These are phyloP conservation scores for Polydrusus tereticollis DNA, from an alignment of 2,888 invertebrate genomes.

Conservation along the genomic window DNA sequence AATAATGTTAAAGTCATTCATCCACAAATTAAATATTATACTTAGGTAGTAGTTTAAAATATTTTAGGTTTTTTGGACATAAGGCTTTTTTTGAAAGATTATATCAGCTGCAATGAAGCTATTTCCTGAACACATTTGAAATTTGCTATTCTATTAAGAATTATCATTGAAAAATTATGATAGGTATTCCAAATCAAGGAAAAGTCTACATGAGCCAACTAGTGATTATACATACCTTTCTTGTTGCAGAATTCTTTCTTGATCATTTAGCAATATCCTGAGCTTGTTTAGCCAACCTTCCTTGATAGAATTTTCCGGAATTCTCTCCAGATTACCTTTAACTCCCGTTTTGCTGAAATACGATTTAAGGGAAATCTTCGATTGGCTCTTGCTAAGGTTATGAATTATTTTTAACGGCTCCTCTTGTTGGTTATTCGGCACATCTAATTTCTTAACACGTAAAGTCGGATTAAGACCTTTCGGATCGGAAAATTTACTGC, in stretches of 20 bases:
- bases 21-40: too few relatives aligned
- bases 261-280: constrained; percentile 70
- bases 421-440: constrained; percentile 33
- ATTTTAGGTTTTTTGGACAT: too few relatives aligned
- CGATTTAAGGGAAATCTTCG: constrained; percentile 66
- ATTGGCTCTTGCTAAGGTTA: constrained; percentile 58
- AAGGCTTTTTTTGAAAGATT: too few relatives aligned
- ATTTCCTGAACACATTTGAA: too few relatives aligned
- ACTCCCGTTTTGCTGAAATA: constrained; percentile 65
- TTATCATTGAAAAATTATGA: too few relatives aligned
- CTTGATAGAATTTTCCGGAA: constrained; percentile 67
- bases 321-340: constrained; percentile 36
- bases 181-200: too few relatives aligned
- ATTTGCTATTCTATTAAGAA: too few relatives aligned
- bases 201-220: too few relatives aligned
- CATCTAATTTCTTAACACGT: constrained; percentile 51
- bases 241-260: constrained; percentile 73
- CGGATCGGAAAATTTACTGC: constrained; percentile 37
- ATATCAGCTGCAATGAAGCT: too few relatives aligned
- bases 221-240: constrained; percentile 70
- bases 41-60: too few relatives aligned
- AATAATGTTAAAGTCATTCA: too few relatives aligned
- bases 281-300: constrained; percentile 71
- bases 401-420: constrained; percentile 58
- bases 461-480: constrained; percentile 46